Evolutionary conservation across 2,113 vertebrate species (phyloP).

Genomic region (Notothenia rossii): DNA sequence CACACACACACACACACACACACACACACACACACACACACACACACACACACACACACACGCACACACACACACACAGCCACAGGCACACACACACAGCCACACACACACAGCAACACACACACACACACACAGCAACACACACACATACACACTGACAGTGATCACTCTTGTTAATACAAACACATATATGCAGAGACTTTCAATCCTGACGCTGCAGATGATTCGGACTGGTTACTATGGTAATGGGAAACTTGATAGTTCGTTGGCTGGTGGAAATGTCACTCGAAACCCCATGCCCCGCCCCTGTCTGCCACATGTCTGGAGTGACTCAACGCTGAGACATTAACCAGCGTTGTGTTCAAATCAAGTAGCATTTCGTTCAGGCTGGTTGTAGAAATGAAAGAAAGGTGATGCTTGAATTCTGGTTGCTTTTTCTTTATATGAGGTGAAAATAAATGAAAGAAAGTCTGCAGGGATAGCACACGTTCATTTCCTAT

Average conservation of each 20-base stretch:
- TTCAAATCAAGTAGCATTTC: neutral
- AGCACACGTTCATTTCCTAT: conserved; percentile 10
- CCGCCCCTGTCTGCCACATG: conserved; percentile 22
- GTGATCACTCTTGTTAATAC: conserved; percentile 25
- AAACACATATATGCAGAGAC: conserved; percentile 8
- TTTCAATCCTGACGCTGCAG: conserved; percentile 46
- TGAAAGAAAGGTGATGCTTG: neutral
- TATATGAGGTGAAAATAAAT: neutral
- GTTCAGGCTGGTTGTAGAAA: neutral
- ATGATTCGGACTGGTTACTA: conserved; percentile 36
- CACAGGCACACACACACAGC: neutral
- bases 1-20: no score
- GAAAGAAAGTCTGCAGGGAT: neutral
- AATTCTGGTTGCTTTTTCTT: neutral
- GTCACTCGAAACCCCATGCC: conserved; percentile 9
- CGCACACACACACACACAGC: neutral
- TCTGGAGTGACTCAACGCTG: conserved; percentile 7
- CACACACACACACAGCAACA: neutral
- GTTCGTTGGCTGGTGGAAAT: conserved; percentile 3
- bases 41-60: neutral
- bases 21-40: no score
- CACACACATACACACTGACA: conserved; percentile 29
- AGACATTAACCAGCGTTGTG: neutral
- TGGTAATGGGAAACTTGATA: conserved; percentile 29
- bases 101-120: neutral